Evolutionary conservation across 2,113 vertebrate species (phyloP).

Genomic region (Sinocyclocheilus grahami): DNA sequence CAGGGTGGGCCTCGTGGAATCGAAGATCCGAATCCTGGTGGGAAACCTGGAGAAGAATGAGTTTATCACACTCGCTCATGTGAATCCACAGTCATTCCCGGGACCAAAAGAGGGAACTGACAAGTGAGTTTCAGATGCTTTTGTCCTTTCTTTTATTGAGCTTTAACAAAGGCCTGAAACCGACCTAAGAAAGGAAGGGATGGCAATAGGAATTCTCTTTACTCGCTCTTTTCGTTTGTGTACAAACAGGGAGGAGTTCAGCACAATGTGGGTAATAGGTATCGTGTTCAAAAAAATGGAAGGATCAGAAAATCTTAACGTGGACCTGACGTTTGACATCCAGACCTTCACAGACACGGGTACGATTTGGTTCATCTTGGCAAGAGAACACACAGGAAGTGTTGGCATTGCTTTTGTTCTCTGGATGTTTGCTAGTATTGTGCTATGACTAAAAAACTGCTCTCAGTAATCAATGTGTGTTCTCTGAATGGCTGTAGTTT

Average conservation of each 20-base stretch:
- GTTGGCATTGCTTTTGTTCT: not conserved
- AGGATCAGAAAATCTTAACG: slow-evolving; percentile 87
- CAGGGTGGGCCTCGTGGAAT: slow-evolving; percentile 90
- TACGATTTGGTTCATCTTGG: slow-evolving; percentile 59
- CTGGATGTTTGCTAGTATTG: not conserved
- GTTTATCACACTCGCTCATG: slow-evolving; percentile 84
- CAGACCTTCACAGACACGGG: slow-evolving; percentile 88
- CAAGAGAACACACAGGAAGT: not conserved
- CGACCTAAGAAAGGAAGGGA: not conserved
- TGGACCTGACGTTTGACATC: slow-evolving; percentile 87
- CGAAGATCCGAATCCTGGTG: slow-evolving; percentile 89
- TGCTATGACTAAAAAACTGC: not conserved
- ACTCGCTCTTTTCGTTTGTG: slow-evolving; percentile 13
- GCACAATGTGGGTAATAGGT: slow-evolving; percentile 91
- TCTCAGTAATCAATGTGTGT: not conserved
- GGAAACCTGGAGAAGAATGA: slow-evolving; percentile 87
- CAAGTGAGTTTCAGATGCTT: slow-evolving; percentile 75
- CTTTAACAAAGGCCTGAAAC: not conserved
- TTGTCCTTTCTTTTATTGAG: not conserved
- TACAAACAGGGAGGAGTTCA: slow-evolving; percentile 80
- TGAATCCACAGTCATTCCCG: slow-evolving; percentile 85
- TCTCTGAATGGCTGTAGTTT: slow-evolving; percentile 73
- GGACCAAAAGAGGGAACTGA: slow-evolving; percentile 79
- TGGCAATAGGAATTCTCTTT: not conserved
- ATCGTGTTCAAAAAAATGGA: slow-evolving; percentile 89